Evolutionary conservation across 2,113 vertebrate genomes (phyloP), one percentile per base, ranked within the genome.

Genomic region (Hemicordylus capensis): DNA sequence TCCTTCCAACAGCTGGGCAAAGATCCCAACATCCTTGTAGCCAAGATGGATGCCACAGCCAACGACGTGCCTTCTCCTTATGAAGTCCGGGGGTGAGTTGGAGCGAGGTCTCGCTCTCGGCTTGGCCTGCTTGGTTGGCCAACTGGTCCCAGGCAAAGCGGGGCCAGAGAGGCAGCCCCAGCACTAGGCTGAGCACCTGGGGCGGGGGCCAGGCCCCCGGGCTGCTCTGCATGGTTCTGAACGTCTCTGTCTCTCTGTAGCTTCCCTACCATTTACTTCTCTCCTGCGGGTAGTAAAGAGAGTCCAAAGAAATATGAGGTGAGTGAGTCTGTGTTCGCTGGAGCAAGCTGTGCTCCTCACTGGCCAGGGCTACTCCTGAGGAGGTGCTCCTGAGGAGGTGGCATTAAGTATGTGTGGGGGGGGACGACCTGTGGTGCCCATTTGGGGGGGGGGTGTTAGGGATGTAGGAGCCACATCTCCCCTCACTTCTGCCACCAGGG

Each of bases 41-140:
- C 99, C 90, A 99, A 99, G 96, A 99, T 99, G 99, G 99, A 99
- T 3, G 98, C 99, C 80, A 99, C 99, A 88, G 98, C 98, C 91
- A 99, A 99, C 67, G 99, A 99, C 84, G 99, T 99, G 91, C 99
- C 99, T 91, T 97, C 98, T 87, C 97, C 97, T 0, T 99, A 99
- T 90, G 98, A 99, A 97, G 99, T 99, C 94, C 97, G 97, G 94
- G 99, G 99, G 99, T 99, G 95, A 95, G 98, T 84, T 1, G 46
- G 24, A 8, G 0, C 1, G 54, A 44, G 10, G 4, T 58, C 58
- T 63, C 0, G 0, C 12, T 73, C 67, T 75, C 73, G n/a, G 46
- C 46, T 59, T 75, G 54, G 64, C 22, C 8, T n/a, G 31, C 69
- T 0, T n/a, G 1, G 4, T 6, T 34, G n/a, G 64, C 12, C 64